Evolutionary conservation across 2,888 invertebrate species (phyloP), one percentile per base, ranked within the genome.

Genomic region (Camptogramma bilineatum): DNA sequence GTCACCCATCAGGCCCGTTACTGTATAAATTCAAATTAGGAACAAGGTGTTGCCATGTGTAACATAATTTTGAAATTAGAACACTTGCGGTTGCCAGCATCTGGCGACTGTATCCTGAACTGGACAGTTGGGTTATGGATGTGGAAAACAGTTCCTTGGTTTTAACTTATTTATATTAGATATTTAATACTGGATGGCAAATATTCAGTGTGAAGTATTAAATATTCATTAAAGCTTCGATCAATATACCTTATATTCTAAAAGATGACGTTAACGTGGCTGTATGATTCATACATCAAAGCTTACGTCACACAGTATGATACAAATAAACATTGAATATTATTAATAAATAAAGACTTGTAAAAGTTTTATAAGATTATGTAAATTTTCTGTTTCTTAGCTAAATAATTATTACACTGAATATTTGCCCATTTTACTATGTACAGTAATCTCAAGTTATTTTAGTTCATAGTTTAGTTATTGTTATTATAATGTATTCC

Each of bases 21-120:
- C 34, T 54, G 48, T 9, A 19, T 55, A 39, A 34, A 52, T 57
- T 52, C 8, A 55, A 54, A 34, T 51, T 46, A 61, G 51, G 28
- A 59, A 60, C 42, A 44, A 47, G 53, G 53, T 67, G 65, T 69
- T 66, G 68, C 66, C 64, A 54, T 71, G 64, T 62, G 64, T 62
- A 52, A 63, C 65, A 71, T 77, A 44, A 73, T 72, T 75, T 78
- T 73, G 70, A 73, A 77, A 72, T 76, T 73, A 74, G 76, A 75
- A 74, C 73, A 68, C 67, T 64, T 60, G 72, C 64, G 68, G 71
- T 72, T 69, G 69, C 69, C 72, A 69, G 73, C 72, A 71, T 75
- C 73, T 73, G 57, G 64, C 28, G 21, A 50, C 55, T 17, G 46
- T 62, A 52, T 47, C 44, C 51, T 56, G 10, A 28, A 54, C 50